Conservation (phyloP, 1,140 invertebrate genomes). For the Zaprionus capensis region DNA sequence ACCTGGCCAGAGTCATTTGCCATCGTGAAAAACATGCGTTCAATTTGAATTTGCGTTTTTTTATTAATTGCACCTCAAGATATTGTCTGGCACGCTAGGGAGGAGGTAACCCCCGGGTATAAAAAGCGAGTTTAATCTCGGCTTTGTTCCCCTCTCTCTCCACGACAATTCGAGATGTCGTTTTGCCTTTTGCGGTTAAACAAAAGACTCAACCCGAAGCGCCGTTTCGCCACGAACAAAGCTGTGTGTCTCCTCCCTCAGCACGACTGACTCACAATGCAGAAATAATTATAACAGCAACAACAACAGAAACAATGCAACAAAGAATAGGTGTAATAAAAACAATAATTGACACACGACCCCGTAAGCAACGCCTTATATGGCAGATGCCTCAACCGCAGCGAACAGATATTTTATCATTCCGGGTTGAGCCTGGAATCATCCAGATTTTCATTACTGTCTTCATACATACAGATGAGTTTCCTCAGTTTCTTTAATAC, state of each 20-base stretch:
- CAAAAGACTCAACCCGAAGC: conserved; percentile 36
- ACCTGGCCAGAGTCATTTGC: conserved; percentile 21
- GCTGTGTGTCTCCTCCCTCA: conserved; percentile 14
- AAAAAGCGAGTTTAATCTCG: conserved; percentile 16
- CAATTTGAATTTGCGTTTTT: conserved; percentile 43
- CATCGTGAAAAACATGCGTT: conserved; percentile 39
- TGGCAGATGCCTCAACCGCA: not conserved
- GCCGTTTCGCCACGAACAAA: conserved; percentile 44
- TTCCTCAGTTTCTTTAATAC: too few species aligned
- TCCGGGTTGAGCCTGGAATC: not conserved
- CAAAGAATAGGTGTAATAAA: conserved; percentile 43
- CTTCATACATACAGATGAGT: too few species aligned
- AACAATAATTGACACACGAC: conserved; percentile 35
- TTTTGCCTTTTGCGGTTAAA: conserved; percentile 37
- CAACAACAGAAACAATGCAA: conserved; percentile 26
- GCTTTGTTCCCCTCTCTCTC: conserved; percentile 12
- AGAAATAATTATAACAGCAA: conserved; percentile 22
- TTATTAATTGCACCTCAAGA: conserved; percentile 26
- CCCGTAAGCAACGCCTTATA: conserved; percentile 28
- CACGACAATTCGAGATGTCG: not conserved
- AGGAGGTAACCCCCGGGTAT: not conserved
- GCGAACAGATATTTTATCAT: not conserved
- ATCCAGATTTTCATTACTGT: not conserved
- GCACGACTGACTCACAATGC: conserved; percentile 42
- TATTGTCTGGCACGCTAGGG: not conserved